phyloP scores from a whole-genome alignment of 2,888 invertebrate species.

The Ditula angustiorana region DNA sequence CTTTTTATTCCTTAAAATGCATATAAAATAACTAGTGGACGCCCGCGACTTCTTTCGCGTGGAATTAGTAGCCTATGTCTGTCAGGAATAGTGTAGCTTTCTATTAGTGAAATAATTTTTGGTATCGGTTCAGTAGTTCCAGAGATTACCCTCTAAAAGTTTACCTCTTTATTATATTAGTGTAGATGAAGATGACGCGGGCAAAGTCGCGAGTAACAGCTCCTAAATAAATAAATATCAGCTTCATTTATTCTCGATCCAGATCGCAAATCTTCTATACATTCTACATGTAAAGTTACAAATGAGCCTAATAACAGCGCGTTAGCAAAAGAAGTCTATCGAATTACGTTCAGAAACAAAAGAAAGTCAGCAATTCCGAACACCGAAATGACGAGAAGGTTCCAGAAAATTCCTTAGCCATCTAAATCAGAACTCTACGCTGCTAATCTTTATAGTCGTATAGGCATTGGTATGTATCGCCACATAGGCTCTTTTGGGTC shows the following conservation, averaged over 20 bases:
- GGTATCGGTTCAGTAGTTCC: too few species aligned
- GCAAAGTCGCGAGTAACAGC: too few species aligned
- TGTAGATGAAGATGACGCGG: too few species aligned
- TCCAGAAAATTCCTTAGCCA: background rate
- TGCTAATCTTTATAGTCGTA: background rate
- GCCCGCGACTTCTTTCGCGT: too few species aligned
- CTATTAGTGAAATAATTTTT: too few species aligned
- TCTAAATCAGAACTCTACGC: background rate
- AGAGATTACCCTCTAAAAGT: too few species aligned
- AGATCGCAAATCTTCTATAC: background rate
- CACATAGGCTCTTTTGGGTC: background rate
- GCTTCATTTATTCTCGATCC: background rate
- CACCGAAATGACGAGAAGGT: background rate
- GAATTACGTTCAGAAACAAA: constrained; percentile 24
- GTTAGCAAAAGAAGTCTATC: constrained; percentile 20
- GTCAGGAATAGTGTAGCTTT: too few species aligned
- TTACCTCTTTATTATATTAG: too few species aligned
- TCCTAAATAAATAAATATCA: background rate
- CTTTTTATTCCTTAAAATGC: too few species aligned
- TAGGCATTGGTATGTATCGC: background rate
- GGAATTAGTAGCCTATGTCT: too few species aligned
- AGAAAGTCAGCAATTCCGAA: constrained; percentile 15
- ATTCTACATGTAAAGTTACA: background rate
- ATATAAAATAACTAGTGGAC: too few species aligned
- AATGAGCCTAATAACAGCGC: constrained; percentile 18